Conservation (phyloP, 2,888 invertebrate genomes). For the Cerastis leucographa region DNA sequence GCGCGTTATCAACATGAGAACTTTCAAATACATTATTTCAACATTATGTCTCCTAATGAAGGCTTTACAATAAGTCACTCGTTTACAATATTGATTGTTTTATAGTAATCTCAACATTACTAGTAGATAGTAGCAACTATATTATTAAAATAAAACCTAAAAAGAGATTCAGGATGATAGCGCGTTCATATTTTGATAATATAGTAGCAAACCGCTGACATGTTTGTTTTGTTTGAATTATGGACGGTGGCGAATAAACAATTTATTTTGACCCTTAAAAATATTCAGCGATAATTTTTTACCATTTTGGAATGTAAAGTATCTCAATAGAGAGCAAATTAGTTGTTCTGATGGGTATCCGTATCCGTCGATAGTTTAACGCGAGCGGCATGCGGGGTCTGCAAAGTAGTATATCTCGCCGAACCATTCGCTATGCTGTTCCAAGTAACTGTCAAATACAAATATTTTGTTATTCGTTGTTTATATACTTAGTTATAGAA, state of each 20-base stretch:
- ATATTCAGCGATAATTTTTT: slow-evolving; percentile 49
- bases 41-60: slow-evolving; percentile 67
- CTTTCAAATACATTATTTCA: slow-evolving; percentile 65
- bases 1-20: slow-evolving; percentile 59
- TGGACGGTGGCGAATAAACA: slow-evolving; percentile 63
- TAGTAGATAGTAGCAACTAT: slow-evolving; percentile 44
- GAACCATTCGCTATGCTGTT: slow-evolving; percentile 95
- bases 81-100: slow-evolving; percentile 68
- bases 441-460: slow-evolving; percentile 91
- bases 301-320: slow-evolving; percentile 64
- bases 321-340: slow-evolving; percentile 62
- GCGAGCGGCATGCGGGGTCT: slow-evolving; percentile 84
- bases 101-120: slow-evolving; percentile 54
- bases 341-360: slow-evolving; percentile 35
- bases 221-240: slow-evolving; percentile 39
- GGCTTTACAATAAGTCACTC: slow-evolving; percentile 75
- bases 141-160: slow-evolving; percentile 40
- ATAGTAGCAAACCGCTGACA: slow-evolving; percentile 48
- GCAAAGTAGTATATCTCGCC: slow-evolving; percentile 93
- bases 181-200: slow-evolving; percentile 39
- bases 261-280: slow-evolving; percentile 37
- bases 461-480: neutral
- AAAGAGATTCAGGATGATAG: slow-evolving; percentile 50
- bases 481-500: neutral
- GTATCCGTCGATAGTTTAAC: slow-evolving; percentile 61